phyloP scores from a whole-genome alignment of 2,113 vertebrate genomes.

The Fukomys damarensis region DNA sequence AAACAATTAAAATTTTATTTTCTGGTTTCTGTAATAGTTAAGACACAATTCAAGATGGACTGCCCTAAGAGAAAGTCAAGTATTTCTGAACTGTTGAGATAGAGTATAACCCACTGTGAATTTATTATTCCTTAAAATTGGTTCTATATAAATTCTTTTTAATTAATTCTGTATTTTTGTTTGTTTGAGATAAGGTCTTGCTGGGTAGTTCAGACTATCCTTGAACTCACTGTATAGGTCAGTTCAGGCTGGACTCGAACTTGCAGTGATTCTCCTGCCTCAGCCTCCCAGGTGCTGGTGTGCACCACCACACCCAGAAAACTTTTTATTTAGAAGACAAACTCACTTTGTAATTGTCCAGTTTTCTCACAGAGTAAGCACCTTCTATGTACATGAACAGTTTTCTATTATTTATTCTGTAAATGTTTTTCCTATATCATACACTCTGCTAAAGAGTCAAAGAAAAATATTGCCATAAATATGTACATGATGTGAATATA shows the following conservation, averaged over 20 bases:
- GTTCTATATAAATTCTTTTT: not conserved
- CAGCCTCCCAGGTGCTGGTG: not conserved
- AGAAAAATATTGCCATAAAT: conserved; percentile 3
- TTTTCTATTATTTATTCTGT: conserved; percentile 35
- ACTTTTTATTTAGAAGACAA: conserved; percentile 53
- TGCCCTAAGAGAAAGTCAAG: not conserved
- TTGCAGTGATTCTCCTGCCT: not conserved
- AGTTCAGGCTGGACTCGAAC: not conserved
- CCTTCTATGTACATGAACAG: conserved; percentile 30
- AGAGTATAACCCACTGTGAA: not conserved
- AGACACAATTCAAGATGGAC: not conserved
- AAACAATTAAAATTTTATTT: conserved; percentile 20
- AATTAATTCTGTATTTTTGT: not conserved
- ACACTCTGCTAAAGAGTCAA: not conserved
- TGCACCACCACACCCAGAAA: not conserved
- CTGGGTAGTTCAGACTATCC: not conserved
- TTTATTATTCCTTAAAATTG: conserved; percentile 40
- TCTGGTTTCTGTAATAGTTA: conserved; percentile 18
- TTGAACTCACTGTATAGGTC: not conserved
- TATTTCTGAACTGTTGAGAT: conserved; percentile 46
- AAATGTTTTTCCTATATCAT: not conserved
- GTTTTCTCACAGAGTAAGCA: not conserved
- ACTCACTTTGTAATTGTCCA: conserved; percentile 33
- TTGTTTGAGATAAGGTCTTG: not conserved
- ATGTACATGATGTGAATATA: not conserved